These are phyloP conservation scores for Argyrosomus regius DNA, from an alignment of 2,797 vertebrate species.

Conservation along the genomic window DNA sequence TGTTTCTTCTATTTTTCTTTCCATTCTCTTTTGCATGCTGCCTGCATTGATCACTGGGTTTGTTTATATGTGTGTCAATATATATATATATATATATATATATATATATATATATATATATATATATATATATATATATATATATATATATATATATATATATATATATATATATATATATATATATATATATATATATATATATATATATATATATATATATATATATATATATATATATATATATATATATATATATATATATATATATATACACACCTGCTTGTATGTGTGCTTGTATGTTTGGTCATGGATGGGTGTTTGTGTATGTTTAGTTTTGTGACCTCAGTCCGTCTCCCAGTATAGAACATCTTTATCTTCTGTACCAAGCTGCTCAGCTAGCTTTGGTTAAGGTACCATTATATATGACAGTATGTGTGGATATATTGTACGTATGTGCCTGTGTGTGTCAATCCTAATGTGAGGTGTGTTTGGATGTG, in stretches of 20 bases:
- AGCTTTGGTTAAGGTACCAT: constrained; percentile 76
- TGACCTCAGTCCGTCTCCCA: constrained; percentile 79
- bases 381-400: constrained; percentile 80
- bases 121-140: too few species aligned
- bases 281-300: constrained; percentile 16
- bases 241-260: too few species aligned
- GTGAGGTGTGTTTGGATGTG: background rate
- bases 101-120: too few species aligned
- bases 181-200: too few species aligned
- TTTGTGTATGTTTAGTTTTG: constrained; percentile 60
- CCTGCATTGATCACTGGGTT: constrained; percentile 67
- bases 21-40: constrained; percentile 67
- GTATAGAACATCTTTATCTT: constrained; percentile 78
- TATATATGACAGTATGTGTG: background rate
- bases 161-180: too few species aligned
- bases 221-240: too few species aligned
- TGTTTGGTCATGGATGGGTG: background rate
- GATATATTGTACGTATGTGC: background rate
- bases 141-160: too few species aligned
- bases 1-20: constrained; percentile 60
- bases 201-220: too few species aligned
- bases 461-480: background rate
- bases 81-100: too few species aligned
- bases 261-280: too few species aligned
- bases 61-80: constrained; percentile 36